A percentile compares a stretch with the other conserved stretches of the same genome.
Evolutionary conservation across 2,113 vertebrate species (phyloP).

Genomic region (Electrona antarctica): DNA sequence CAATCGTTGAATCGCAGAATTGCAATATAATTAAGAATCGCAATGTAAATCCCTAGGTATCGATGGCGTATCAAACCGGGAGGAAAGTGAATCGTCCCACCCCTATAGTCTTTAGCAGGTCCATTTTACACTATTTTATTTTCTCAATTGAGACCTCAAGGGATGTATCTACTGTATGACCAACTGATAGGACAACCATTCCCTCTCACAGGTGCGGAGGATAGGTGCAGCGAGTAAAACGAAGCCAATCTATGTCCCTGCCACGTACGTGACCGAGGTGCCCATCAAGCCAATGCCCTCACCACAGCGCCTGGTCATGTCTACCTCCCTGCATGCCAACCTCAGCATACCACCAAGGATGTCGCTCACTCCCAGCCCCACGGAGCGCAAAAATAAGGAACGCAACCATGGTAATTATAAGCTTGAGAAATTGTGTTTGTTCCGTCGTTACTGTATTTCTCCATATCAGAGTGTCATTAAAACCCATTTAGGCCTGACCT

Average conservation of each 20-base stretch:
- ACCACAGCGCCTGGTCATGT: constrained; percentile 51
- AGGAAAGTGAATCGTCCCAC: too few species aligned
- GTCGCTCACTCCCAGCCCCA: constrained; percentile 54
- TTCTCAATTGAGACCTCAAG: constrained; percentile 14
- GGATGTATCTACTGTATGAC: too few species aligned
- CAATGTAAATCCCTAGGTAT: too few species aligned
- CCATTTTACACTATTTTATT: neutral
- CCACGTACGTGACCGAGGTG: constrained; percentile 85
- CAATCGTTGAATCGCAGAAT: too few species aligned
- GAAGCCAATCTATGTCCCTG: constrained; percentile 87
- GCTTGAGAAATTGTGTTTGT: neutral
- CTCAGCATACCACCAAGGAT: constrained; percentile 44
- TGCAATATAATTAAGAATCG: too few species aligned
- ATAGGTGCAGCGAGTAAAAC: constrained; percentile 77
- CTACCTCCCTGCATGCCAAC: constrained; percentile 56
- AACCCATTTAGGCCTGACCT: too few species aligned
- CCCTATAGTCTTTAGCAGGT: too few species aligned
- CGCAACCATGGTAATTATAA: constrained; percentile 63
- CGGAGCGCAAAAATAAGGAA: constrained; percentile 18
- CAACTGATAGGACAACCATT: constrained; percentile 17
- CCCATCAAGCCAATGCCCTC: constrained; percentile 58
- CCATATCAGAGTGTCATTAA: too few species aligned
- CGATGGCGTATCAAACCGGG: too few species aligned
- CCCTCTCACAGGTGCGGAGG: constrained; percentile 73
- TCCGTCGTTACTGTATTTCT: too few species aligned